Conservation (phyloP, 2,888 invertebrate genomes). For the Tyria jacobaeae region DNA sequence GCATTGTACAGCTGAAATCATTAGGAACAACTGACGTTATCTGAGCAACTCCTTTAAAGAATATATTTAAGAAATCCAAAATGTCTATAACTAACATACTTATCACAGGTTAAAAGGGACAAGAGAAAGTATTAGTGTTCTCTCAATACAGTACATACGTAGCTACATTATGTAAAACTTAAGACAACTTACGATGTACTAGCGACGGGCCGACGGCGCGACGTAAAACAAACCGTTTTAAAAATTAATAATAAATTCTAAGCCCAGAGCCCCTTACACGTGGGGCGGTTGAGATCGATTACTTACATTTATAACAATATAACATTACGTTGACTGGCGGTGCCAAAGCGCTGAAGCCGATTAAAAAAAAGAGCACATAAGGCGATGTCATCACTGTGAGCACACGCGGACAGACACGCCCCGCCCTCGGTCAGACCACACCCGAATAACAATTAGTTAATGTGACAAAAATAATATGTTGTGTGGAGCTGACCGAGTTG, state of each 20-base stretch:
- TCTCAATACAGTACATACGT: constrained; percentile 79
- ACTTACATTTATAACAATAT: constrained; percentile 71
- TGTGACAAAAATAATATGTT: constrained; percentile 72
- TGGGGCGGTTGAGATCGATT: constrained; percentile 84
- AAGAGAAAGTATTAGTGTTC: constrained; percentile 85
- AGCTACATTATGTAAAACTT: constrained; percentile 72
- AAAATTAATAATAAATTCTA: constrained; percentile 69
- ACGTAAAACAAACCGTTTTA: constrained; percentile 65
- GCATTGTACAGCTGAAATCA: constrained; percentile 77
- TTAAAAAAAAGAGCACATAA: constrained; percentile 67
- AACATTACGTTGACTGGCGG: constrained; percentile 76
- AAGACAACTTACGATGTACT: constrained; percentile 80
- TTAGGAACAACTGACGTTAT: constrained; percentile 79
- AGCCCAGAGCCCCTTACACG: constrained; percentile 73
- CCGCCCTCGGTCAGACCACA: constrained; percentile 42
- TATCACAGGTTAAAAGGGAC: constrained; percentile 87
- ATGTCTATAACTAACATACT: constrained; percentile 82
- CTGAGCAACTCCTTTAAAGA: constrained; percentile 79
- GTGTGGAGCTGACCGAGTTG: constrained; percentile 48
- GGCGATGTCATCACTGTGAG: constrained; percentile 52
- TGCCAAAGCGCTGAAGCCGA: constrained; percentile 76
- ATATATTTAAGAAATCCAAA: constrained; percentile 78
- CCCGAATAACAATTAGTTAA: constrained; percentile 49
- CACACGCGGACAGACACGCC: constrained; percentile 28
- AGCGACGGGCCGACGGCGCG: constrained; percentile 55